A percentile compares a stretch with the other conserved stretches of the same genome.
Evolutionary conservation across 2,888 invertebrate species (phyloP).

Genomic region (Volucella inanis): DNA sequence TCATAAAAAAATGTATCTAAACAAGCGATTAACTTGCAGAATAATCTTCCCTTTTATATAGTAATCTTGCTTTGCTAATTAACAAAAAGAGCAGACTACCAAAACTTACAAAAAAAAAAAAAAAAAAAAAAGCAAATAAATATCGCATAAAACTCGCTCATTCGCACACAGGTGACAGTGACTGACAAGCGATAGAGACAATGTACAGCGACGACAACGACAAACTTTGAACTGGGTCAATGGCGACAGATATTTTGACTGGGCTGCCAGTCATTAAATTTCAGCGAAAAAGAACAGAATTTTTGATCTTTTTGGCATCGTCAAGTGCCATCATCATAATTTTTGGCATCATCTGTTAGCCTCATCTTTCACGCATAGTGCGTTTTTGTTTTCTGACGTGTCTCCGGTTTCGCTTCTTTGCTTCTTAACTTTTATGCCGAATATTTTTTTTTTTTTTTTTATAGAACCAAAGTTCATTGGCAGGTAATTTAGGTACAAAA

Average conservation of each 20-base stretch:
- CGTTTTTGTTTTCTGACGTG: conserved; percentile 8
- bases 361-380: conserved; percentile 43
- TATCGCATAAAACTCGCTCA: conserved; percentile 37
- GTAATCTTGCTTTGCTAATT: conserved; percentile 54
- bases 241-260: conserved; percentile 57
- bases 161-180: conserved; percentile 38
- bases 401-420: conserved; percentile 24
- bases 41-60: conserved; percentile 40
- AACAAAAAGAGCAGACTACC: conserved; percentile 56
- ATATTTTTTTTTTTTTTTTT: background rate
- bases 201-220: conserved; percentile 8
- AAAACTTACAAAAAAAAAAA: background rate
- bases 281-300: background rate
- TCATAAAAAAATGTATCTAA: conserved; percentile 51
- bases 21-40: conserved; percentile 61
- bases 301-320: conserved; percentile 14
- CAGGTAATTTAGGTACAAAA: conserved; percentile 33
- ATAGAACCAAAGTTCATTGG: conserved; percentile 54
- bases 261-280: conserved; percentile 45
- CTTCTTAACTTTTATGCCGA: conserved; percentile 6
- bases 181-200: conserved; percentile 12
- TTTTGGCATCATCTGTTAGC: conserved; percentile 38
- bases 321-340: conserved; percentile 4
- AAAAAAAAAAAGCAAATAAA: background rate
- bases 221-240: conserved; percentile 57